Base-by-base conservation (phyloP, 2,888 invertebrate genomes). In the Drosophila mulleri region DNA sequence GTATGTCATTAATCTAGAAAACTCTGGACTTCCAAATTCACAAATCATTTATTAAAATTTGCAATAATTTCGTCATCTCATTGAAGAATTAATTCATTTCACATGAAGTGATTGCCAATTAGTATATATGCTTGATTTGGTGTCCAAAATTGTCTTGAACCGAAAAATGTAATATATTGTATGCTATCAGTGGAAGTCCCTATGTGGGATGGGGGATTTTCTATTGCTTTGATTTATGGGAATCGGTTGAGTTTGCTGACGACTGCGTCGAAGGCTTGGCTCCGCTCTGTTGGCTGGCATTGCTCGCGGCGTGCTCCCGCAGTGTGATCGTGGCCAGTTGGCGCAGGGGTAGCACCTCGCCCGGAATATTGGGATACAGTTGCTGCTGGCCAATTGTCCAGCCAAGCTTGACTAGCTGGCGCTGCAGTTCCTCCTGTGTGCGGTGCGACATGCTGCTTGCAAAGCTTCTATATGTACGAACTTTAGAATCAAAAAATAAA, bases 331-430 rank as follows among this genome's bases (percentile, higher is more conserved):
- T 45, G 18, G 80, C 63, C 48, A 75, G 41, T 18, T 59, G 60
- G 3, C 63, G 63, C 5, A 79, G 41, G 0, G 69, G 75, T 14
- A 79, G 79, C 8, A 60, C 32, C 35, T 74, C 75, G 14, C 67
- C 57, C 29, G 8, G 8, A 3, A 12, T 6, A 9, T 69, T 35
- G 1, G 14, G 37, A 23, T 39, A 42, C 11, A 39, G 39, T n/a
- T 35, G 39, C 26, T 50, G 39, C 2, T n/a, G 41, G 41, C 45
- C 60, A 53, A 79, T 50, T 23, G 75, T 79, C 75, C 75, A 79
- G 68, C 80, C 80, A 5, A 75, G 56, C 1, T 63, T 29, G n/a
- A 41, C 45, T 41, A 74, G 35, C 41, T 79, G 62, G 1, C 26
- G 26, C n/a, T 67, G 75, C 29, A 75, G 52, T 12, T 75, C 75